Base-by-base conservation (phyloP, 1,140 invertebrate genomes). In the Mizuhopecten yessoensis region DNA sequence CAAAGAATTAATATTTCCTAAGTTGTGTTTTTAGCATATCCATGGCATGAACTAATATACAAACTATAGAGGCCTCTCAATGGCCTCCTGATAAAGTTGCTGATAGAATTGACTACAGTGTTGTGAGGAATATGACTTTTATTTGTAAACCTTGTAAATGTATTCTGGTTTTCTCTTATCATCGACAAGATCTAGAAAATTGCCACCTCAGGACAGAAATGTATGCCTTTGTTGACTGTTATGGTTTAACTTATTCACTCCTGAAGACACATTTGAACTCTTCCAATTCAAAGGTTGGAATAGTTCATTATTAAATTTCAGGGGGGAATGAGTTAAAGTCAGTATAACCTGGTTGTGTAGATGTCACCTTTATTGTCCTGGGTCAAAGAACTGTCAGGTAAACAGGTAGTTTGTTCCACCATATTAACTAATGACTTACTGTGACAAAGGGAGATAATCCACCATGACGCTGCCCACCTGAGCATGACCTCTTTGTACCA, bases 391-490 rank as follows among this genome's bases (percentile, higher is more conserved):
- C 57, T 29, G 23, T 75, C 57, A 75, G 57, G 57, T 75, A 23
- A 75, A 75, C 57, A 29, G n/a, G 57, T 75, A 29, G n/a, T 29
- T 75, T 75, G 57, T 75, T 75, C 57, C 57, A 75, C 57, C 57
- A 75, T 75, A 75, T 75, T 75, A 75, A 29, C 23, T 75, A 75
- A 75, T 75, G 57, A 75, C 57, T 29, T 29, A 75, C 11, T 9
- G n/a, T 23, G 57, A 75, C 57, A 75, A 75, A 75, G 57, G 57
- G 57, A 75, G 57, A 75, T 75, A 75, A 75, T 75, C 57, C 57
- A 75, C 1, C 57, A 29, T 75, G 57, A 75, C 29, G 57, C 23
- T 75, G 57, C 57, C n/a, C 57, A 75, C 57, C 57, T 75, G 57
- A 17, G 23, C 11, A n/a, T 75, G 57, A 75, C 57, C n/a, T 75